These are phyloP conservation scores for Lepus europaeus DNA, from an alignment of 2,113 vertebrate species.

Conservation along the genomic window DNA sequence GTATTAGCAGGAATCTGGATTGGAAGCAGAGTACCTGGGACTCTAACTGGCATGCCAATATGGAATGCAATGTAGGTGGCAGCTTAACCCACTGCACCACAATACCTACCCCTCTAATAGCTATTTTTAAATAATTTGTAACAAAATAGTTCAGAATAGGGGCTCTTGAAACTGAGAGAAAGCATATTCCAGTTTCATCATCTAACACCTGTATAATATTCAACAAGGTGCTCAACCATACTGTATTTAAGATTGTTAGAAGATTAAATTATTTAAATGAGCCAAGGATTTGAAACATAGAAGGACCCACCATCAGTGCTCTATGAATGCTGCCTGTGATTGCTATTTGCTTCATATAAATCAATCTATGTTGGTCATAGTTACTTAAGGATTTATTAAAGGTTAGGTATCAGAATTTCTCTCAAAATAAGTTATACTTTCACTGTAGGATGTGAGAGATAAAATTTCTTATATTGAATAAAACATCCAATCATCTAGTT, in stretches of 20 bases:
- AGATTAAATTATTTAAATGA: slow-evolving; percentile 40
- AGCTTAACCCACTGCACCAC: too few species aligned
- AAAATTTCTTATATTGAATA: slow-evolving; percentile 65
- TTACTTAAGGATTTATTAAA: slow-evolving; percentile 57
- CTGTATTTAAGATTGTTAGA: not conserved
- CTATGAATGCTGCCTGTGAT: not conserved
- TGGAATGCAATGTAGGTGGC: too few species aligned
- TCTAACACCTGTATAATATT: not conserved
- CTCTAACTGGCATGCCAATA: too few species aligned
- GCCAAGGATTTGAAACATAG: not conserved
- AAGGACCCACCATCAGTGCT: not conserved
- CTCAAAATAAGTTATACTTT: slow-evolving; percentile 63
- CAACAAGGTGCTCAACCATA: not conserved
- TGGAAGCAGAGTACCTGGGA: too few species aligned
- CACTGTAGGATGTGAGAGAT: not conserved
- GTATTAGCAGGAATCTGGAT: too few species aligned
- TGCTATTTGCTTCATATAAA: not conserved
- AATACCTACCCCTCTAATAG: not conserved
- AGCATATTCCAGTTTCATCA: not conserved
- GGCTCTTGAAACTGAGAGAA: not conserved
- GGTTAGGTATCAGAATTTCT: slow-evolving; percentile 17
- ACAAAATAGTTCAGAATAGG: not conserved
- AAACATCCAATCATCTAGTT: slow-evolving; percentile 68
- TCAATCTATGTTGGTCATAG: not conserved
- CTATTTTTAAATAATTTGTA: not conserved